Evolutionary conservation across 2,888 invertebrate species (phyloP), one percentile per base, ranked within the genome.

Genomic region (Drosophila eohydei): DNA sequence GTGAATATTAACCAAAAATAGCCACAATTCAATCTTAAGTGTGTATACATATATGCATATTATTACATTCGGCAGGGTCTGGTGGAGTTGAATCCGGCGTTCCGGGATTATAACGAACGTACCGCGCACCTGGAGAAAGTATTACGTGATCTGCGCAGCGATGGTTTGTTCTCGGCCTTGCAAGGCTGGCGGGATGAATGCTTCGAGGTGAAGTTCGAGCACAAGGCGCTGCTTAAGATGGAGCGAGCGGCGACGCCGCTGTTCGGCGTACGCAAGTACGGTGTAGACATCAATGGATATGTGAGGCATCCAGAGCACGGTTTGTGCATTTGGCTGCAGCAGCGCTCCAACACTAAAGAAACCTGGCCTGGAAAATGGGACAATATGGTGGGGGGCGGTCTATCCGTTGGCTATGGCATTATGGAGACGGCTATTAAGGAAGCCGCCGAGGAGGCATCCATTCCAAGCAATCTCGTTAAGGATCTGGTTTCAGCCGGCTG

Each of bases 351-450:
- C 73, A 97, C 96, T 58, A 98, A 98, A 94, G 97, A 97, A 93
- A 98, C 98, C 44, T 98, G 98, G 97, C 98, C 98, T 71, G 97
- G 95, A 44, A 97, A 97, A 93, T 97, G 97, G 96, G 98, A 98
- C 92, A 98, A 98, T 92, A 97, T 98, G 96, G 98, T 98, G 43
- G 97, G 97, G 78, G 98, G 98, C 59, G 98, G 98, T 4, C 92
- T 98, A 57, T 96, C 97, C 32, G 97, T 97, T 48, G 98, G 98
- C 16, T 96, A 96, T 93, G 96, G 97, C 51, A 96, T 98, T 70
- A 93, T 96, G 84, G 97, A 98, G 93, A 98, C 98, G 57, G 97
- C 97, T 40, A 95, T 96, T 81, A 98, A 98, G 92, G 98, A 99
- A 93, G 98, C 98, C 6, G 96, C 96, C 80, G 98, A 98, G 92